A percentile compares a stretch with the other conserved stretches of the same genome.
Conservation (phyloP, 2,797 vertebrate genomes). For the Pseudopleuronectes americanus region DNA sequence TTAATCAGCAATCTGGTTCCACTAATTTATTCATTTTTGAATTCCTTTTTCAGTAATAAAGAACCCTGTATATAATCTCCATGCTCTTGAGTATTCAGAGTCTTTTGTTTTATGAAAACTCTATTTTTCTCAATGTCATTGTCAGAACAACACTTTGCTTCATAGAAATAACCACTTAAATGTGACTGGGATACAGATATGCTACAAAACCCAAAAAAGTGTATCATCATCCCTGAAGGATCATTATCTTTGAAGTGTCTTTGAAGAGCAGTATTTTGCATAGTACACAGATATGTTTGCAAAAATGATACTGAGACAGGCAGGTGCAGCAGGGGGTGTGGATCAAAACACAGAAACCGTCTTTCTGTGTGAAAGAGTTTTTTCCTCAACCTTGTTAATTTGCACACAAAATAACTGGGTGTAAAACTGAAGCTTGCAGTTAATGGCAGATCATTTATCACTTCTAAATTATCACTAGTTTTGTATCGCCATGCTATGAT, state of each 20-base stretch:
- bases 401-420: not conserved
- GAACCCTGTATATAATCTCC: too few relatives aligned
- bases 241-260: slow-evolving; percentile 14
- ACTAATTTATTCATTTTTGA: too few relatives aligned
- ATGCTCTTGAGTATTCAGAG: not conserved
- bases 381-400: not conserved
- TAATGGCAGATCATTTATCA: not conserved
- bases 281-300: slow-evolving; percentile 1
- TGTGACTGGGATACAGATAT: not conserved
- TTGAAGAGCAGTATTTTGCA: slow-evolving; percentile 13
- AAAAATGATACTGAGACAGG: slow-evolving; percentile 1
- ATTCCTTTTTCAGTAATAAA: too few relatives aligned
- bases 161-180: not conserved
- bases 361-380: not conserved
- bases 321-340: not conserved
- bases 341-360: not conserved
- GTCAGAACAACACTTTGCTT: slow-evolving; percentile 8
- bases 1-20: too few relatives aligned
- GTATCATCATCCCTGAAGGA: slow-evolving; percentile 9
- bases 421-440: not conserved
- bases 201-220: not conserved
- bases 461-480: not conserved
- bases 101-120: not conserved
- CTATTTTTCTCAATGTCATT: not conserved
- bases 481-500: not conserved